phyloP scores from a whole-genome alignment of 64 coral and sea anemone species.

The Acropora yongei region DNA sequence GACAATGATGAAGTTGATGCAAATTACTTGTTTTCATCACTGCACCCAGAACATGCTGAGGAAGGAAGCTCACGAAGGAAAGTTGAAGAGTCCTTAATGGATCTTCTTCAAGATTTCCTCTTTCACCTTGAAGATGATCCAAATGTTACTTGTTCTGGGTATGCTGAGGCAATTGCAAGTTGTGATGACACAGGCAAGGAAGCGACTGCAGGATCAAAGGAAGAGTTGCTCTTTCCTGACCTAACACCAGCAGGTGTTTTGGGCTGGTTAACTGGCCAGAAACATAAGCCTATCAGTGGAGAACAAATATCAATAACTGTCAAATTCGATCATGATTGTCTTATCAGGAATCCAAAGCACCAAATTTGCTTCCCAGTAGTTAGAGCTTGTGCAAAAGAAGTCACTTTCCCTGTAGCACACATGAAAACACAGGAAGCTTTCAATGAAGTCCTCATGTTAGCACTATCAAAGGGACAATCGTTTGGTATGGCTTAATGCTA shows the following conservation, averaged over 20 bases:
- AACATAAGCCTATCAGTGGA: constrained; percentile 57
- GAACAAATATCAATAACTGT: constrained; percentile 36
- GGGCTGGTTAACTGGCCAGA: constrained; percentile 81
- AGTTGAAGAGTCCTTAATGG: constrained; percentile 19
- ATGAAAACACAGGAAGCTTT: constrained; percentile 57
- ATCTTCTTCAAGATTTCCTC: constrained; percentile 46
- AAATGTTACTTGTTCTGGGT: constrained; percentile 42
- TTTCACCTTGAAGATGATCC: constrained; percentile 67
- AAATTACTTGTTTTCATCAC: constrained; percentile 54
- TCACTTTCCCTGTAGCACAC: constrained; percentile 66
- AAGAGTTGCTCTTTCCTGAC: constrained; percentile 51
- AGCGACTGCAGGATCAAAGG: background rate
- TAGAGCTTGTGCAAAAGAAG: constrained; percentile 69
- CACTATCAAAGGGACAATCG: constrained; percentile 66
- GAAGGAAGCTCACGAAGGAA: constrained; percentile 18
- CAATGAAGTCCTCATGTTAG: constrained; percentile 58
- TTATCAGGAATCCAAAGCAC: constrained; percentile 48
- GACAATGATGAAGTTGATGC: constrained; percentile 45
- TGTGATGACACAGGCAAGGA: constrained; percentile 5
- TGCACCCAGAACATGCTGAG: constrained; percentile 23
- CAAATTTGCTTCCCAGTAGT: constrained; percentile 62
- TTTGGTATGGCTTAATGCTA: constrained; percentile 63
- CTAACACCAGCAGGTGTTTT: constrained; percentile 60
- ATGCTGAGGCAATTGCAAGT: constrained; percentile 51
- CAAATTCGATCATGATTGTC: constrained; percentile 66